A percentile compares a stretch with the other conserved stretches of the same genome.
Conservation (phyloP, 2,113 vertebrate species). For the Sminthopsis crassicaudata region DNA sequence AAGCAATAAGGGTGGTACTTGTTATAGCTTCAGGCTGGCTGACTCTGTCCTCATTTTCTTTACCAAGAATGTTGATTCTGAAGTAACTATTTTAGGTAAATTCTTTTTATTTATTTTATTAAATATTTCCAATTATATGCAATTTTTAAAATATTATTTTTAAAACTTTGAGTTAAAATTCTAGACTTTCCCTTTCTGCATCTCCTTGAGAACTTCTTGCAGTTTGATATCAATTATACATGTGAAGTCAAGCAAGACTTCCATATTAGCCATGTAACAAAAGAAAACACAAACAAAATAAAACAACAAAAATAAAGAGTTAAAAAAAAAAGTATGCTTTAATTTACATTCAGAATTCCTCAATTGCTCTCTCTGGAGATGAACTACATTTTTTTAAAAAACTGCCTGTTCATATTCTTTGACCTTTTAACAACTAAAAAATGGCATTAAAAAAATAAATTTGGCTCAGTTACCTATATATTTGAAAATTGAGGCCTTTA, state of each 20-base stretch:
- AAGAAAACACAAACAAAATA: background rate
- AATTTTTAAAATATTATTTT: background rate
- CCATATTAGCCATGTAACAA: background rate
- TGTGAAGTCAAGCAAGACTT: background rate
- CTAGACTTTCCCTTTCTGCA: background rate
- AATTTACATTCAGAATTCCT: background rate
- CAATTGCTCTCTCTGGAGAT: background rate
- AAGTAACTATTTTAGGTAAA: too few relatives aligned
- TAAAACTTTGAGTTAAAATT: too few relatives aligned
- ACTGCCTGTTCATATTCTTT: too few relatives aligned
- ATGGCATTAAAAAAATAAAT: too few relatives aligned
- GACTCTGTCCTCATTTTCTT: background rate
- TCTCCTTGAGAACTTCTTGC: background rate
- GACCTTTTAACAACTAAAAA: too few relatives aligned
- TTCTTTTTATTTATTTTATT: background rate
- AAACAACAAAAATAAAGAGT: background rate
- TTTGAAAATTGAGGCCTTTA: too few relatives aligned
- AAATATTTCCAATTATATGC: background rate
- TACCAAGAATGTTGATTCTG: too few relatives aligned
- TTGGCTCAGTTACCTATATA: too few relatives aligned
- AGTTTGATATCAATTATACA: background rate
- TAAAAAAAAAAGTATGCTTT: too few relatives aligned
- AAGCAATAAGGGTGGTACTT: background rate
- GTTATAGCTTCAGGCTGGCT: background rate
- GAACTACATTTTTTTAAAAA: background rate